Conservation (phyloP, 2,113 vertebrate species). For the Cairina moschata region DNA sequence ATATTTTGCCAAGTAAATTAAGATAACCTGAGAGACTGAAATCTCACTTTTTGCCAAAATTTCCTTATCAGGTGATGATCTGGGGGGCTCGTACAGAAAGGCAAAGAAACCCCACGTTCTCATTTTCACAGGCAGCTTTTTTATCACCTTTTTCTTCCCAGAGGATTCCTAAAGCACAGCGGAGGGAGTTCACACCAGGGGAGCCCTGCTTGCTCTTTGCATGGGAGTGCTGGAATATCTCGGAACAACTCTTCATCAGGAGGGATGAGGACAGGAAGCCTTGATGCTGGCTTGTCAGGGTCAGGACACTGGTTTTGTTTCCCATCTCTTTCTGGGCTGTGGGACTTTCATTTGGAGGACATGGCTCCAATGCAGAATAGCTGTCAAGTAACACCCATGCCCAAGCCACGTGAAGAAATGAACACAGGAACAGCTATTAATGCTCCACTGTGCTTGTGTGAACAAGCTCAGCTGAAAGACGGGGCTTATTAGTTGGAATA, state of each 20-base stretch:
- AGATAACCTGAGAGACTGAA: background rate
- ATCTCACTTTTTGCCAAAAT: background rate
- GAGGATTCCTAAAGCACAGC: background rate
- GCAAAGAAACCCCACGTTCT: background rate
- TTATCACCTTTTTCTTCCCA: background rate
- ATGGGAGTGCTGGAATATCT: background rate
- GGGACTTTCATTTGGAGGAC: background rate
- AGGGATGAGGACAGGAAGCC: too few species aligned
- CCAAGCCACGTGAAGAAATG: background rate
- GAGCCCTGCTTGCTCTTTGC: background rate
- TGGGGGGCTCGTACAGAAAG: background rate
- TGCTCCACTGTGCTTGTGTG: background rate
- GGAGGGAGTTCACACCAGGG: background rate
- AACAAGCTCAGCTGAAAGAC: background rate
- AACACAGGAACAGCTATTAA: background rate
- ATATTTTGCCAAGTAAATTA: background rate
- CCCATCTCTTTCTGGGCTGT: background rate
- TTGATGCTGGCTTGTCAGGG: background rate
- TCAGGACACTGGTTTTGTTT: background rate
- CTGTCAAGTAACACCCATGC: accelerated
- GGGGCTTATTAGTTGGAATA: background rate
- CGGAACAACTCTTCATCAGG: background rate
- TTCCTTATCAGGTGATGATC: background rate
- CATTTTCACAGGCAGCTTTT: background rate
- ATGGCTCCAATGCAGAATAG: background rate